A percentile compares a stretch with the other conserved stretches of the same genome.
phyloP scores from a whole-genome alignment of 1,140 invertebrate species.

The Colletes gigas region DNA sequence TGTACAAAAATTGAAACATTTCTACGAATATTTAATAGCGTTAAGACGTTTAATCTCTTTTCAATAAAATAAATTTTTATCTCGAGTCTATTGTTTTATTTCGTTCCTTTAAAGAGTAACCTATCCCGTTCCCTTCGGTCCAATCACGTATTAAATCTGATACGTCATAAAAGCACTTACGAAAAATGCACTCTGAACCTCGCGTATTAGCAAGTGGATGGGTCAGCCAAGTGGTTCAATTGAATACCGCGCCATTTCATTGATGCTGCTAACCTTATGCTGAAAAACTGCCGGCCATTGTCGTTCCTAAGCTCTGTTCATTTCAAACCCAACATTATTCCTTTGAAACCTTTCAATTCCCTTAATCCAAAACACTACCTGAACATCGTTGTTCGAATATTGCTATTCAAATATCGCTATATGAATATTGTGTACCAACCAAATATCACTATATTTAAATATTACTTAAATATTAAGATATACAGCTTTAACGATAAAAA shows the following conservation, averaged over 20 bases:
- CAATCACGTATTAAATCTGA: constrained; percentile 5
- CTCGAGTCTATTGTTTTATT: too few relatives aligned
- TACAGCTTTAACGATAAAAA: too few relatives aligned
- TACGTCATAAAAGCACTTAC: constrained; percentile 1
- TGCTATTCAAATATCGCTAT: too few relatives aligned
- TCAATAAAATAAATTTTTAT: neutral
- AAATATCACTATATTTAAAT: too few relatives aligned
- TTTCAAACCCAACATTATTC: constrained; percentile 1
- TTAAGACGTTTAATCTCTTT: too few relatives aligned
- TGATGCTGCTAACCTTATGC: constrained; percentile 27
- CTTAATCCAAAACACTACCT: too few relatives aligned
- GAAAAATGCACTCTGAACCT: constrained; percentile 11
- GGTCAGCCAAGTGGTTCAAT: constrained; percentile 30
- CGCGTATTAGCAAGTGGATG: constrained; percentile 5
- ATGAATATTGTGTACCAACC: too few relatives aligned
- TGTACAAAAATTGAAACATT: too few relatives aligned
- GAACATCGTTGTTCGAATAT: too few relatives aligned
- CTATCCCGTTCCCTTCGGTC: neutral
- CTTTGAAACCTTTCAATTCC: neutral
- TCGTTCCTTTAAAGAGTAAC: too few relatives aligned
- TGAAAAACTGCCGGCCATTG: neutral
- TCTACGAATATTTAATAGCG: too few relatives aligned
- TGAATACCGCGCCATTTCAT: constrained; percentile 34
- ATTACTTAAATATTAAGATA: too few relatives aligned
- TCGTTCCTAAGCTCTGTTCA: neutral